Percentiles rank a stretch among this genome's conserved stretches.
Conservation (phyloP, 2,888 invertebrate genomes). For the Pheosia tremula region DNA sequence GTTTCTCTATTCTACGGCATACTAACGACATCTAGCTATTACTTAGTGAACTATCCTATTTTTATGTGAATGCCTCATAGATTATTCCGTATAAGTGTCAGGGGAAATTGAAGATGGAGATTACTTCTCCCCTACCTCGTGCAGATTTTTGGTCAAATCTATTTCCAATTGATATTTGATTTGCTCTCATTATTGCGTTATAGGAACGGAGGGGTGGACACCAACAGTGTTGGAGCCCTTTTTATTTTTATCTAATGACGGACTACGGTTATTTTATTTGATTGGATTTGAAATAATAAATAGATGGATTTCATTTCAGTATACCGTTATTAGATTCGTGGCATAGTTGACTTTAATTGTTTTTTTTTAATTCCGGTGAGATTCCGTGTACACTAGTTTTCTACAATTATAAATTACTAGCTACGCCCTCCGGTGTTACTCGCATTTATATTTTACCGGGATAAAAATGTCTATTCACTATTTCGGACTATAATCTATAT, state of each 20-base stretch:
- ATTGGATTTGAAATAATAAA: neutral
- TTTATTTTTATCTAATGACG: constrained; percentile 26
- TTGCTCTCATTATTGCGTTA: constrained; percentile 36
- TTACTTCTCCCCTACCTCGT: constrained; percentile 39
- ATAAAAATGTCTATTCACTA: too few species aligned
- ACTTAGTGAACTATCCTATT: neutral
- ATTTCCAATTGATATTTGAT: constrained; percentile 50
- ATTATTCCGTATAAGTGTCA: constrained; percentile 37
- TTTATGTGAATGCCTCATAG: constrained; percentile 26
- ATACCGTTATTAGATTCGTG: too few species aligned
- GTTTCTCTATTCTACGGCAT: too few species aligned
- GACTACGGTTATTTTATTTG: neutral
- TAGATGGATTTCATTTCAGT: neutral
- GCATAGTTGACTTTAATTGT: too few species aligned
- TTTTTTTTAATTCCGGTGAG: too few species aligned
- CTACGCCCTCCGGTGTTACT: too few species aligned
- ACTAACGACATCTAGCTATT: too few species aligned
- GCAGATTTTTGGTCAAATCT: constrained; percentile 47
- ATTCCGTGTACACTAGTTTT: too few species aligned
- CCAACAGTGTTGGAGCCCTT: constrained; percentile 29
- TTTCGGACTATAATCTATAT: too few species aligned
- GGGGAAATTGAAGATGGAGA: constrained; percentile 43
- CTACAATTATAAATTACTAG: too few species aligned
- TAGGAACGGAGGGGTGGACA: constrained; percentile 35
- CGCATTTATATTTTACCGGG: too few species aligned